Conservation (phyloP, 2,113 vertebrate species). For the Callionymus lyra region DNA sequence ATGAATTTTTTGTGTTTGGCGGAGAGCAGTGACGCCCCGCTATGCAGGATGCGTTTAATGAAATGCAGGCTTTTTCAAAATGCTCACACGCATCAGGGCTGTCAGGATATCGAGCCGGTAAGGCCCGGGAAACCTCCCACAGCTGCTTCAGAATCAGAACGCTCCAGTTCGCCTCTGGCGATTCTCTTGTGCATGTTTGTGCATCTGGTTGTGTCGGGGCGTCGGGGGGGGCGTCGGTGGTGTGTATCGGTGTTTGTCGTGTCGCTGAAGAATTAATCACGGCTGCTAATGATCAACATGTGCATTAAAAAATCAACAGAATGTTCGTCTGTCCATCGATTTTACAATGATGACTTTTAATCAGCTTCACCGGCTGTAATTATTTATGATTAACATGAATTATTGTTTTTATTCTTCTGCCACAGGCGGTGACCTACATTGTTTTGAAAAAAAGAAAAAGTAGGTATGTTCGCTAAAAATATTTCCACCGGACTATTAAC, state of each 20-base stretch:
- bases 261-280: conserved; percentile 7
- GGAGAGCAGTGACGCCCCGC: conserved; percentile 27
- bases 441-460: no score
- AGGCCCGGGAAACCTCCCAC: conserved; percentile 35
- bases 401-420: no score
- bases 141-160: conserved; percentile 45
- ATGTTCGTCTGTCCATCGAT: conserved; percentile 2
- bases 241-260: neutral
- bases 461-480: no score
- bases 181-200: conserved; percentile 36
- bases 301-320: no score
- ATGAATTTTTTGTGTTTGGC: conserved; percentile 50
- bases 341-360: neutral
- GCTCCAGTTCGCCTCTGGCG: conserved; percentile 45
- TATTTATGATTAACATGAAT: no score
- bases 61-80: conserved; percentile 38
- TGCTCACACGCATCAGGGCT: conserved; percentile 26
- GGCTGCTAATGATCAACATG: no score
- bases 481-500: no score
- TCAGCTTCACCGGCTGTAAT: no score
- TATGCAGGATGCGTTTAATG: conserved; percentile 47
- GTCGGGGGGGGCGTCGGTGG: neutral
- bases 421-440: neutral
- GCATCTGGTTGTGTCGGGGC: conserved; percentile 36
- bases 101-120: conserved; percentile 50